A percentile compares a stretch with the other conserved stretches of the same genome.
Conservation (phyloP, 2,797 vertebrate species). For the Microcaecilia unicolor region DNA sequence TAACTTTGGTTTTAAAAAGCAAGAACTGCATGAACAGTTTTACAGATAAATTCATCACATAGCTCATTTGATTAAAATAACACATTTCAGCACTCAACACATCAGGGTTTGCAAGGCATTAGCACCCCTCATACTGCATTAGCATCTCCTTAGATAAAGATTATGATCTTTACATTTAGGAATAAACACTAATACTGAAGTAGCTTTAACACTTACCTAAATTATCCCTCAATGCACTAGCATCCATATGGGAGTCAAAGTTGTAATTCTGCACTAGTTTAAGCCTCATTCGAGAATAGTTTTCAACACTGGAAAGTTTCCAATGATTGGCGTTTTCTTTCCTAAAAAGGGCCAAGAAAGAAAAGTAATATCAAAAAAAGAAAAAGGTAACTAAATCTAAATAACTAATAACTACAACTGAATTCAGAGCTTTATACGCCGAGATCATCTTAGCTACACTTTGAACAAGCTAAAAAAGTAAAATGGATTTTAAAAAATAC, state of each 20-base stretch:
- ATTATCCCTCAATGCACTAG: slow-evolving; percentile 91
- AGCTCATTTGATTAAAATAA: too few species aligned
- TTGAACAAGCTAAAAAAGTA: too few species aligned
- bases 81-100: too few species aligned
- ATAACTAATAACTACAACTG: too few species aligned
- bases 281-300: slow-evolving; percentile 91
- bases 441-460: too few species aligned
- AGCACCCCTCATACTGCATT: too few species aligned
- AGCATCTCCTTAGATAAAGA: slow-evolving; percentile 2
- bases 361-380: slow-evolving; percentile 3
- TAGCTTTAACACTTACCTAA: slow-evolving; percentile 61
- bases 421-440: too few species aligned
- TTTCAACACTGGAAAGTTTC: slow-evolving; percentile 89
- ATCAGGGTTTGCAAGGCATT: too few species aligned
- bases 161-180: slow-evolving; percentile 1
- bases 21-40: too few species aligned
- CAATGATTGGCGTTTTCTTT: slow-evolving; percentile 67
- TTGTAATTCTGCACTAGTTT: slow-evolving; percentile 86
- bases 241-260: slow-evolving; percentile 77
- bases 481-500: too few species aligned
- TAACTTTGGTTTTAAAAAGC: too few species aligned
- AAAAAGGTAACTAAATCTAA: not conserved
- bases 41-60: too few species aligned
- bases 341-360: slow-evolving; percentile 47
- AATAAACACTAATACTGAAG: not conserved